Evolutionary conservation across 2,113 vertebrate species (phyloP), one percentile per base, ranked within the genome.

Genomic region (Alouatta palliata): DNA sequence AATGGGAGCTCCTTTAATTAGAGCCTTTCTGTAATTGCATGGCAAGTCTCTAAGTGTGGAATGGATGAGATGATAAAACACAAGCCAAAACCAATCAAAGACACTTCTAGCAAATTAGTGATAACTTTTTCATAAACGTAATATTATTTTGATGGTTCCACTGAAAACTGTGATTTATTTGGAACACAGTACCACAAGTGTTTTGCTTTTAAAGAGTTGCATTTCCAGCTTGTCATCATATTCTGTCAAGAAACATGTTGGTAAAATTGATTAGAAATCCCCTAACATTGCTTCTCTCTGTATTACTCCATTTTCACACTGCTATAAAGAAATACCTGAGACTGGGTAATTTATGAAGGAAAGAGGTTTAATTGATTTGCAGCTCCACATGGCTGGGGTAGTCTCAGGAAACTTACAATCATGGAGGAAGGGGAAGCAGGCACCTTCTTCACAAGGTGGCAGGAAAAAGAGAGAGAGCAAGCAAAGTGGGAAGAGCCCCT

Each of bases 211-310:
- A 20, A 23, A 11, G 56, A 77, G 21, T 13, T 43, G 20, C 76
- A 32, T 76, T 94, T 97, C 91, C 91, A 91, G 93, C 83, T 21
- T 84, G 27, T 75, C 77, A 8, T 95, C n/a, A 32, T 79, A 81
- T 83, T 91, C 89, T 84, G 40, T 66, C 87, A 79, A 75, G 54
- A 93, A 96, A 91, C 27, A 73, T 37, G 47, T 1, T 56, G 37
- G 47, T 47, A 11, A 82, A 90, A 68, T 64, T 88, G 58, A 66
- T 79, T 49, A 61, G 56, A 87, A 83, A 73, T 3, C 5, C 35
- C 43, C 21, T 64, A 81, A 19, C 35, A 54, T 43, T 66, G 30
- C 35, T 37, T 68, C 27, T 85, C 10, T 88, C 30, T 64, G 61
- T 64, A 64, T 32, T 32, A 64, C 27, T 64, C 27, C 61, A 64